Percentiles rank a stretch among this genome's conserved stretches.
phyloP scores from a whole-genome alignment of 1,140 invertebrate genomes.

The Lordiphosa stackelbergi region DNA sequence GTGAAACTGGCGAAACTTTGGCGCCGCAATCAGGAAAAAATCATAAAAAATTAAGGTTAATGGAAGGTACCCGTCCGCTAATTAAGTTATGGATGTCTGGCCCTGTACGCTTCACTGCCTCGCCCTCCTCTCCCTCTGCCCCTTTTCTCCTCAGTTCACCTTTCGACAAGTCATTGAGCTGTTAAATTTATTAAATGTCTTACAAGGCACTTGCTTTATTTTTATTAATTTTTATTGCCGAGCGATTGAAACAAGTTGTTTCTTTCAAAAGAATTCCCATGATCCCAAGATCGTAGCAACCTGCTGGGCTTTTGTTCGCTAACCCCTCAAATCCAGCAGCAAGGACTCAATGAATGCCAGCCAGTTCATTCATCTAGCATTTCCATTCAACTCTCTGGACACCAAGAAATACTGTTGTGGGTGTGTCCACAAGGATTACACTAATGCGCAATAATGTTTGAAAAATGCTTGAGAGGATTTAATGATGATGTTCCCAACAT shows the following conservation, averaged over 20 bases:
- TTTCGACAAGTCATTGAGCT: slow-evolving; percentile 73
- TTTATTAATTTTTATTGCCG: slow-evolving; percentile 67
- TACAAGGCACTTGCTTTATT: slow-evolving; percentile 64
- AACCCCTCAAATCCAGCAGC: slow-evolving; percentile 26
- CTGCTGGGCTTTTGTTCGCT: slow-evolving; percentile 59
- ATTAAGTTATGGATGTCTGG: slow-evolving; percentile 64
- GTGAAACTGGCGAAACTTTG: slow-evolving; percentile 35
- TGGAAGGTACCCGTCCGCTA: slow-evolving; percentile 50
- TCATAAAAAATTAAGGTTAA: slow-evolving; percentile 58
- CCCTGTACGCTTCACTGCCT: slow-evolving; percentile 40
- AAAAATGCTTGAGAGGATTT: slow-evolving; percentile 52
- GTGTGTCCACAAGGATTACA: slow-evolving; percentile 69
- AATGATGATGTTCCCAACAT: slow-evolving; percentile 65
- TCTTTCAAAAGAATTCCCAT: slow-evolving; percentile 56
- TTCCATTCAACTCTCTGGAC: slow-evolving; percentile 25
- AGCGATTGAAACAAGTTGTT: slow-evolving; percentile 54
- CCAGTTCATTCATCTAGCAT: slow-evolving; percentile 38
- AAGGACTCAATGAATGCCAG: slow-evolving; percentile 39
- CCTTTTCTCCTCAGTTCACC: slow-evolving; percentile 22
- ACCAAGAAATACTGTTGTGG: slow-evolving; percentile 32
- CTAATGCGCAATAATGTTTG: slow-evolving; percentile 50
- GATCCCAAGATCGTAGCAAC: slow-evolving; percentile 42
- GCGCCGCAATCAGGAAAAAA: slow-evolving; percentile 60
- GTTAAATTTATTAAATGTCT: slow-evolving; percentile 72
- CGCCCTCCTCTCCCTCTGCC: not conserved